Percentiles rank a stretch among this genome's conserved stretches.
phyloP scores from a whole-genome alignment of 1,140 invertebrate genomes.

The Drosophila nigromelanica region DNA sequence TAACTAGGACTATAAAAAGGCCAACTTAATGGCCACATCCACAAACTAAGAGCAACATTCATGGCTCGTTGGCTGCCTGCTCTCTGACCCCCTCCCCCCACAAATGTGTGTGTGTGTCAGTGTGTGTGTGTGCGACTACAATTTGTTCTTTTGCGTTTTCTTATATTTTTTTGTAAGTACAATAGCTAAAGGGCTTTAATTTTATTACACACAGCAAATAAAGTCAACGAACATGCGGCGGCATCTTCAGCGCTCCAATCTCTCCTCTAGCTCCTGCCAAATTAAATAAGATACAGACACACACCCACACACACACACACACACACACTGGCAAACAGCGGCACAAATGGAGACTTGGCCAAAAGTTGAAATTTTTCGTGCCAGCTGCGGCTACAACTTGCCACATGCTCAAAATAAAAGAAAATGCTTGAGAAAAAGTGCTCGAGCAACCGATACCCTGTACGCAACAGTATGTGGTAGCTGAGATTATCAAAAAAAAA shows the following conservation, averaged over 20 bases:
- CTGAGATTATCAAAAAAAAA: too few relatives aligned
- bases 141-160: conserved; percentile 62
- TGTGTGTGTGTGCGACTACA: conserved; percentile 51
- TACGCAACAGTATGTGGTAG: neutral
- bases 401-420: conserved; percentile 41
- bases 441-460: conserved; percentile 3
- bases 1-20: conserved; percentile 70
- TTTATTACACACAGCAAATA: conserved; percentile 82
- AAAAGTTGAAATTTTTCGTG: conserved; percentile 71
- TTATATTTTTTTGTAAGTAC: conserved; percentile 53
- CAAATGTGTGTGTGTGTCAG: neutral
- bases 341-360: conserved; percentile 30
- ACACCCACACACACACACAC: conserved; percentile 1
- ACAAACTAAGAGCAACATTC: conserved; percentile 74
- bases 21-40: conserved; percentile 79
- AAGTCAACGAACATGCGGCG: conserved; percentile 78
- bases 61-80: conserved; percentile 64
- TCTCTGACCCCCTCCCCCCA: neutral
- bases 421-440: neutral
- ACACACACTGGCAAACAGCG: neutral
- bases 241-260: conserved; percentile 10
- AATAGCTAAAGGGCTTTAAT: conserved; percentile 83
- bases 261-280: conserved; percentile 40
- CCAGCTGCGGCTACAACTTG: conserved; percentile 76
- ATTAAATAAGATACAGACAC: conserved; percentile 73